phyloP scores from a whole-genome alignment of 2,113 vertebrate species.

The Centropristis striata region DNA sequence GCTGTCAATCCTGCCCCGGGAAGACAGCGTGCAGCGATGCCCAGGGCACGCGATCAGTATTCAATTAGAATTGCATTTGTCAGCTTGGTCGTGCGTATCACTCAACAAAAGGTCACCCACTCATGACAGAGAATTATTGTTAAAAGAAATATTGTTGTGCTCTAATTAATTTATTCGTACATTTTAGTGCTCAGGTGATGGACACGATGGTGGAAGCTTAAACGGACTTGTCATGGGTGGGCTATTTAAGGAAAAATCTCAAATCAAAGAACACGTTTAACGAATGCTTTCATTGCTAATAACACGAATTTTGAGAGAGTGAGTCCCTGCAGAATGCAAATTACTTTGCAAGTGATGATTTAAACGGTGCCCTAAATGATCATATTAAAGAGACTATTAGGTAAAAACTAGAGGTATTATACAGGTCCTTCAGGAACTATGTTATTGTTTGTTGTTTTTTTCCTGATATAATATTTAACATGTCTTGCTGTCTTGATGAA shows the following conservation, averaged over 20 bases:
- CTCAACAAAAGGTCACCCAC: conserved; percentile 34
- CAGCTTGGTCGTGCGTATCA: conserved; percentile 39
- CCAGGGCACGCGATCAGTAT: conserved; percentile 25
- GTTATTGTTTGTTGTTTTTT: not conserved
- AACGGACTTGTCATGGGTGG: not conserved
- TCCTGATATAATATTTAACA: not conserved
- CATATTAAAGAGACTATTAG: not conserved
- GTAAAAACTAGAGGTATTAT: not conserved
- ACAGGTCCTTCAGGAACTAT: not conserved
- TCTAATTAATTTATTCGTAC: conserved; percentile 46
- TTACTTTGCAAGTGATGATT: not conserved
- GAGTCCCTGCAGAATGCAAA: not conserved
- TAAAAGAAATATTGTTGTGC: conserved; percentile 45
- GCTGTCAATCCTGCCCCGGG: conserved; percentile 23
- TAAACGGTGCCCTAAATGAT: not conserved
- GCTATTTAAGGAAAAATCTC: not conserved
- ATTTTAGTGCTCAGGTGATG: conserved; percentile 7
- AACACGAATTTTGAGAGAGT: not conserved
- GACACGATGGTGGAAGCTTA: not conserved
- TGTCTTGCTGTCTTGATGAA: not conserved
- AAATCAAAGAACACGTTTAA: not conserved
- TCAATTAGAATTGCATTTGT: conserved; percentile 56
- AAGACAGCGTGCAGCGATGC: conserved; percentile 36
- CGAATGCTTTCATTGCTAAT: not conserved
- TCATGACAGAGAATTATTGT: conserved; percentile 20